A percentile compares a stretch with the other conserved stretches of the same genome.
Conservation (phyloP, 2,113 vertebrate species). For the Egretta garzetta region DNA sequence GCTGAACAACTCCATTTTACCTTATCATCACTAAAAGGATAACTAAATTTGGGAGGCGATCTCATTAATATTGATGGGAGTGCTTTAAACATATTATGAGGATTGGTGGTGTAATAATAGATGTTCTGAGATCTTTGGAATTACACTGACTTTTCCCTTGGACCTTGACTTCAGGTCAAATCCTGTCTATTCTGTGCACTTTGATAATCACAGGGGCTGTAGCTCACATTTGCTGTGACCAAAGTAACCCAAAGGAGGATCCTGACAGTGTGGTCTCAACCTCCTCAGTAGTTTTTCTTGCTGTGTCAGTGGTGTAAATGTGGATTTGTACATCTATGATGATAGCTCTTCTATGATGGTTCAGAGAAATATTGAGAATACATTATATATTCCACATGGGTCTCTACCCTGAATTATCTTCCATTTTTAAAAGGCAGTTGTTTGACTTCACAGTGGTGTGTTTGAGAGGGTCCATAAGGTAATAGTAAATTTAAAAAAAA, state of each 20-base stretch:
- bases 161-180: background rate
- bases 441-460: background rate
- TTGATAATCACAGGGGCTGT: background rate
- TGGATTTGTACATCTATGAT: background rate
- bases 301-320: background rate
- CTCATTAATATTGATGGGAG: background rate
- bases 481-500: constrained; percentile 47
- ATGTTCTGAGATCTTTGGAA: background rate
- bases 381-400: background rate
- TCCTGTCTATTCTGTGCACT: background rate
- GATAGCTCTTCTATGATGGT: background rate
- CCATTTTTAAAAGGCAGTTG: constrained; percentile 16
- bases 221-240: background rate
- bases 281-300: background rate
- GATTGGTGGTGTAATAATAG: background rate
- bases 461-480: constrained; percentile 29
- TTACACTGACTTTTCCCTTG: background rate
- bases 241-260: background rate
- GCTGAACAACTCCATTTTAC: background rate
- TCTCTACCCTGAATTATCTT: background rate
- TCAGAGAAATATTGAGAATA: background rate
- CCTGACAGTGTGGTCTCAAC: background rate
- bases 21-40: background rate
- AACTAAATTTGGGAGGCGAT: background rate
- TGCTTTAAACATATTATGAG: background rate